phyloP scores from a whole-genome alignment of 1,140 invertebrate genomes.

The Arctopsyche grandis region DNA sequence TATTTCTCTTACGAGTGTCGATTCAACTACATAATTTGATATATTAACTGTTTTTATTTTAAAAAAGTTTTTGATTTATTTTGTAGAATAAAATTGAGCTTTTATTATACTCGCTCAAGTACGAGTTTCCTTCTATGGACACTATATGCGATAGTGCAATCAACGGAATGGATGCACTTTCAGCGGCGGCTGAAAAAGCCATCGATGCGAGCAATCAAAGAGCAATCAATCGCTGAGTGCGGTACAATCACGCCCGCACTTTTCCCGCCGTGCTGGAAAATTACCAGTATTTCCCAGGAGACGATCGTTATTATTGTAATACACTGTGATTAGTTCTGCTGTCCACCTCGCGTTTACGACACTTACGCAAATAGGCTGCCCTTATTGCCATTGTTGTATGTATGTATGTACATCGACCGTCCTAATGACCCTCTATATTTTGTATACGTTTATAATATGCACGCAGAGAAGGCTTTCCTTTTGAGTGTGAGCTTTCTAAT shows the following conservation, averaged over 20 bases:
- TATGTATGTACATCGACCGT: too few relatives aligned
- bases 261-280: conserved; percentile 33
- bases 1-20: too few relatives aligned
- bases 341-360: conserved; percentile 36
- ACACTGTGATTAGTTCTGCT: conserved; percentile 45
- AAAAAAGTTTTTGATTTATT: too few relatives aligned
- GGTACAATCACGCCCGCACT: conserved; percentile 41
- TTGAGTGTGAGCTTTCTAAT: too few relatives aligned
- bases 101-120: too few relatives aligned
- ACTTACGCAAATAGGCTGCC: conserved; percentile 37
- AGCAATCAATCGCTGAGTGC: conserved; percentile 42
- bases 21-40: too few relatives aligned
- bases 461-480: too few relatives aligned
- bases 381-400: background rate
- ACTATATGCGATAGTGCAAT: background rate
- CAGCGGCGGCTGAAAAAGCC: background rate
- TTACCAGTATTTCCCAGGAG: conserved; percentile 42
- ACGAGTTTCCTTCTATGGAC: background rate
- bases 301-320: conserved; percentile 39
- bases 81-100: too few relatives aligned
- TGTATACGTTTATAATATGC: too few relatives aligned
- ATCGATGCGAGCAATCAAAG: conserved; percentile 22
- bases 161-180: background rate
- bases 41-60: too few relatives aligned
- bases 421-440: too few relatives aligned